Evolutionary conservation across 2,113 vertebrate species (phyloP).

Genomic region (Campylomormyrus tamandua): DNA sequence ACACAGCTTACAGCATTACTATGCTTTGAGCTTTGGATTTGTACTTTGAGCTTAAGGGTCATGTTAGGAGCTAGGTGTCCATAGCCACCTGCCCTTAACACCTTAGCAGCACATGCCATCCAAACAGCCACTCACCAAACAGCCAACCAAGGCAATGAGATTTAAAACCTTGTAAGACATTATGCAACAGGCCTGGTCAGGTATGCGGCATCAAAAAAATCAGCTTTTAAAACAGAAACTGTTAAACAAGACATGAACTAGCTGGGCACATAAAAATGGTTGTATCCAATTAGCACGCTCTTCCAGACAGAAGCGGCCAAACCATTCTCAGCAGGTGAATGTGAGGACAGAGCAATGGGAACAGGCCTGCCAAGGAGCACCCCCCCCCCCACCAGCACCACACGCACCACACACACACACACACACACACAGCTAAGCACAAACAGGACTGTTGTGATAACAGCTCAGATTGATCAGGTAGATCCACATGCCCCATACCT

Average conservation of each 20-base stretch:
- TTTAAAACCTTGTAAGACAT: not conserved
- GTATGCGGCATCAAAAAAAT: not conserved
- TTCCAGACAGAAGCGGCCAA: not conserved
- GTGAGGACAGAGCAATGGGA: not conserved
- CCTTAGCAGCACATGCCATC: not conserved
- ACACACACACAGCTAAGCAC: not conserved
- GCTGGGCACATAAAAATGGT: not conserved
- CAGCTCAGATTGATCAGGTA: not conserved
- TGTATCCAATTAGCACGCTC: not conserved
- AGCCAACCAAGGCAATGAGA: not conserved
- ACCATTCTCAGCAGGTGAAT: not conserved
- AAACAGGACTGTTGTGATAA: not conserved
- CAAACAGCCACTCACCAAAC: not conserved
- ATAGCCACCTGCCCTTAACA: not conserved
- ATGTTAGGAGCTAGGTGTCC: not conserved
- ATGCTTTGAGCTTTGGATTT: not conserved
- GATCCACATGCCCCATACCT: not conserved
- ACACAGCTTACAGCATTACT: not conserved
- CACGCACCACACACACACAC: too few relatives aligned
- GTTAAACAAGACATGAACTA: not conserved
- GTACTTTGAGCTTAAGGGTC: not conserved
- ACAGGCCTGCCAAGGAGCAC: not conserved
- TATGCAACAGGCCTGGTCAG: not conserved
- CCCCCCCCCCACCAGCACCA: too few relatives aligned
- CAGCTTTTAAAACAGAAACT: not conserved